Conservation (phyloP, 2,888 invertebrate genomes). For the Hirtodrosophila histrioides region DNA sequence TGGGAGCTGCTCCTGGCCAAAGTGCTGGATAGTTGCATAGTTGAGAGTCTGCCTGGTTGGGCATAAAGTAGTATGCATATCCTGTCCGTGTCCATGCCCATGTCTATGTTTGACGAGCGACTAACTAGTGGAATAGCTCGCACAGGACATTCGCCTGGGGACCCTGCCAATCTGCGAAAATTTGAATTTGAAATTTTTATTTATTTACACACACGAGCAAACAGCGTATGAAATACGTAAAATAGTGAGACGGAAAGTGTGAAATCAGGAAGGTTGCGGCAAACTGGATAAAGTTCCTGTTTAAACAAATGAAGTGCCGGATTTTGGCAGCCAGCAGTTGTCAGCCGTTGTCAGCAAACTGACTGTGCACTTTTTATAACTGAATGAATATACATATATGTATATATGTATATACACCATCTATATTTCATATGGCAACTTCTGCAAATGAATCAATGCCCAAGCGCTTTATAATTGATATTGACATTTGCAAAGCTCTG, state of each 20-base stretch:
- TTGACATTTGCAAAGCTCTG: constrained; percentile 47
- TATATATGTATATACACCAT: constrained; percentile 5
- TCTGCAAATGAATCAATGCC: constrained; percentile 13
- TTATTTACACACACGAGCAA: constrained; percentile 60
- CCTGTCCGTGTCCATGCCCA: constrained; percentile 10
- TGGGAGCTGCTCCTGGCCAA: constrained; percentile 1
- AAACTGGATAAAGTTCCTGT: constrained; percentile 47
- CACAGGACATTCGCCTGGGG: constrained; percentile 29
- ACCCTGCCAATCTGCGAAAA: constrained; percentile 74
- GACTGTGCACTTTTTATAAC: constrained; percentile 41
- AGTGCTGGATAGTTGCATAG: constrained; percentile 14
- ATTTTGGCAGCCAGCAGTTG: constrained; percentile 39
- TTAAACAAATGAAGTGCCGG: constrained; percentile 73
- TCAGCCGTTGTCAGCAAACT: constrained; percentile 3
- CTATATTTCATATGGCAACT: constrained; percentile 51
- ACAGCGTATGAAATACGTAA: constrained; percentile 21
- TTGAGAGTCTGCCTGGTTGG: constrained; percentile 2
- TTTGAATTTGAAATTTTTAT: constrained; percentile 76
- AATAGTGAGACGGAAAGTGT: constrained; percentile 16
- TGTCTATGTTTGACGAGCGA: constrained; percentile 64
- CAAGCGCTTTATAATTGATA: constrained; percentile 50
- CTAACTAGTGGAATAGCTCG: constrained; percentile 63
- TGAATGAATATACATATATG: too few species aligned
- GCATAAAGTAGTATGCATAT: constrained; percentile 9
- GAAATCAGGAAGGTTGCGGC: constrained; percentile 9